These are phyloP conservation scores for Pandemis corylana DNA, from an alignment of 2,888 invertebrate species.

Conservation along the genomic window DNA sequence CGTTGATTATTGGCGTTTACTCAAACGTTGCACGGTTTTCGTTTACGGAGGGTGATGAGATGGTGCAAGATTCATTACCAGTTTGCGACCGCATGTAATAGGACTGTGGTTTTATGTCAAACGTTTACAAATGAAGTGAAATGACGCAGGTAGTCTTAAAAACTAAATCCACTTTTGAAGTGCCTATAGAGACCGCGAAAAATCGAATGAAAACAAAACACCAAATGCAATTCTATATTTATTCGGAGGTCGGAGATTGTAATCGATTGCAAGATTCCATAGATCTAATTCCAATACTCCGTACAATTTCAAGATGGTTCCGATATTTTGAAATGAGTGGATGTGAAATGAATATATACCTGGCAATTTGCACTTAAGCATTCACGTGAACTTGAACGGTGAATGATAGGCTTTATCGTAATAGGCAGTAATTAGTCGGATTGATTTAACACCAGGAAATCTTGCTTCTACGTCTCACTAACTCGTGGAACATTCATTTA, in stretches of 20 bases:
- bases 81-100: constrained; percentile 43
- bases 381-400: constrained; percentile 47
- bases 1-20: constrained; percentile 59
- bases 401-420: constrained; percentile 52
- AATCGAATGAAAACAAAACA: not conserved
- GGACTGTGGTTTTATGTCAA: constrained; percentile 37
- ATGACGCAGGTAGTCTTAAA: too few relatives aligned
- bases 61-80: constrained; percentile 41
- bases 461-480: constrained; percentile 56
- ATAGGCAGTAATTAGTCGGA: constrained; percentile 58
- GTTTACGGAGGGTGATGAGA: constrained; percentile 45
- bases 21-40: constrained; percentile 45
- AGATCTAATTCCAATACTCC: not conserved
- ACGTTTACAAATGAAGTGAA: not conserved
- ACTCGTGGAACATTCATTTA: constrained; percentile 60
- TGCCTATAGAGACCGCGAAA: too few relatives aligned
- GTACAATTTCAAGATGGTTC: not conserved
- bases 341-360: not conserved
- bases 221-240: not conserved
- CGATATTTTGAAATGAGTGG: not conserved
- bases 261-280: not conserved
- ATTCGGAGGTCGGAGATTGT: not conserved
- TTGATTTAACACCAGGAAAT: constrained; percentile 67
- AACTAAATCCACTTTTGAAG: too few relatives aligned
- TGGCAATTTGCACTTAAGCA: not conserved